Evolutionary conservation across 2,888 invertebrate species (phyloP), one percentile per base, ranked within the genome.

Genomic region (Mystacides longicornis): DNA sequence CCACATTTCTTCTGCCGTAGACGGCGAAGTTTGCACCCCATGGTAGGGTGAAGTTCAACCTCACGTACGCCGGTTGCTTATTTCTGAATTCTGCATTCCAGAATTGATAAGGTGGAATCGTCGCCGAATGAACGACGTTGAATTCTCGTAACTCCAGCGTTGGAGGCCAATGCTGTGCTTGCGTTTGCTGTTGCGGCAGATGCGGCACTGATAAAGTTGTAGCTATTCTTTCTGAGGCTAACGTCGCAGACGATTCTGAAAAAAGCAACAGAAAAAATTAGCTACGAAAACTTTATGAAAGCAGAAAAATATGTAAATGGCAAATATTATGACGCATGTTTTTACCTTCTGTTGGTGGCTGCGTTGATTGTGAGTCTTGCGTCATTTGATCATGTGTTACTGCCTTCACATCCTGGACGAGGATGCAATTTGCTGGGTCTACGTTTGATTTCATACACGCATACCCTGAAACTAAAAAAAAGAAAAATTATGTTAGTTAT

Each of bases 11-110:
- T 63, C 97, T 81, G 23, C 95, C 95, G 72, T 97, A 95, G 60
- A 98, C 88, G 50, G 96, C 98, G 68, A 98, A 92, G 74, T 92
- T 93, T 51, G 91, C 90, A 64, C 91, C 91, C 89, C 92, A 91
- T 46, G 93, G 92, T 65, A 93, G 79, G 57, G 91, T 92, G 69
- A 93, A 87, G 74, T 93, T 93, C 74, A 92, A 82, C 65, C 88
- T 82, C 67, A 92, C 88, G 70, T 90, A 91, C 60, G 90, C 89
- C 61, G 90, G 90, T 72, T 91, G 90, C 72, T 91, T 91, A 77
- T 90, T 92, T 64, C 89, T 84, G 71, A 93, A 91, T 76, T 93
- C 93, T 60, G 91, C 85, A 73, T 92, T 93, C 93, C 93, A 93
- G 74, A 93, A 93, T 71, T 91, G 90, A 75, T 89, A 92, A 65